A percentile compares a stretch with the other conserved stretches of the same genome.
Evolutionary conservation across 2,797 vertebrate species (phyloP).

Genomic region (Thripadectes ignobilis): DNA sequence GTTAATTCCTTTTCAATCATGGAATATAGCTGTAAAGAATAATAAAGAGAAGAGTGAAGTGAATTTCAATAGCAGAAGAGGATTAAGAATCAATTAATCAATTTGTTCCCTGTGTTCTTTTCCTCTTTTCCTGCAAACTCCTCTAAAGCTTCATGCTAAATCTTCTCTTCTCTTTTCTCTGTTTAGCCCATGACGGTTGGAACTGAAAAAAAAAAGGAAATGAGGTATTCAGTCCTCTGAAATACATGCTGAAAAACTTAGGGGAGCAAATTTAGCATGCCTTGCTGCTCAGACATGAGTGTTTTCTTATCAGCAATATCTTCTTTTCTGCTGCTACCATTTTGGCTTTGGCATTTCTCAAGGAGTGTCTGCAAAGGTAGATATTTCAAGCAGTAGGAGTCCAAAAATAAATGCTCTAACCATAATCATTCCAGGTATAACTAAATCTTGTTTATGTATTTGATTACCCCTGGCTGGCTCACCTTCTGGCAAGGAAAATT

Average conservation of each 20-base stretch:
- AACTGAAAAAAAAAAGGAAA: not conserved
- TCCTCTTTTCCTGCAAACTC: not conserved
- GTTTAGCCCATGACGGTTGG: not conserved
- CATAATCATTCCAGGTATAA: conserved; percentile 24
- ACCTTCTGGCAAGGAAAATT: conserved; percentile 35
- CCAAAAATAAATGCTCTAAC: conserved; percentile 32
- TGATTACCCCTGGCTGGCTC: conserved; percentile 32
- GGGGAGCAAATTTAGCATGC: not conserved
- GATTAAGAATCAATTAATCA: not conserved
- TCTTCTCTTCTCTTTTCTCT: not conserved
- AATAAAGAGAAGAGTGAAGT: not conserved
- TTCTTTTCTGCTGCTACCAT: not conserved
- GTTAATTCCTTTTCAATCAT: not conserved
- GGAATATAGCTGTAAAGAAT: not conserved
- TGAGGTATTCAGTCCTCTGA: not conserved
- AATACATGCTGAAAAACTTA: not conserved
- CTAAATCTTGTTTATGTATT: conserved; percentile 34
- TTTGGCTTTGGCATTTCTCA: conserved; percentile 26
- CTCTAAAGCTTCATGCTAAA: not conserved
- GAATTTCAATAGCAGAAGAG: not conserved
- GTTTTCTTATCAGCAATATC: not conserved
- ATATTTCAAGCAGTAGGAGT: conserved; percentile 35
- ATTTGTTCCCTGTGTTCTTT: not conserved
- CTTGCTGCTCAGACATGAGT: not conserved
- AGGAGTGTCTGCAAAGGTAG: not conserved